These are phyloP conservation scores for Cecidostiba fungosa DNA, from an alignment of 2,888 invertebrate genomes.

Conservation along the genomic window DNA sequence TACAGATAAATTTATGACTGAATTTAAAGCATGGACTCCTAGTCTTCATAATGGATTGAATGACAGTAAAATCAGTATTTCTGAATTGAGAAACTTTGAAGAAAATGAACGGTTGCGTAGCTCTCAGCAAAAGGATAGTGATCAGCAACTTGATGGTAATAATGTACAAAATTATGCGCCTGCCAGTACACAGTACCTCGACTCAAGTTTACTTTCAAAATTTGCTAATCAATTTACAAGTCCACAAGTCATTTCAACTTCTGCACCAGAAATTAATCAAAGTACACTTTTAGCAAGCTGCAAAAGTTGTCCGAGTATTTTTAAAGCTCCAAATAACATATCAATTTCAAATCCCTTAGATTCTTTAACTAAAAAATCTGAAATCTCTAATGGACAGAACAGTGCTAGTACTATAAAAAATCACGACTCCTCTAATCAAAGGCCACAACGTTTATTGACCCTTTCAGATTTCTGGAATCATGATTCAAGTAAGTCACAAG, in stretches of 20 bases:
- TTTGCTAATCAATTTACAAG: slow-evolving; percentile 48
- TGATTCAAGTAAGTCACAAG: slow-evolving; percentile 76
- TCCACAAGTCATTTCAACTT: slow-evolving; percentile 39
- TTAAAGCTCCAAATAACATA: slow-evolving; percentile 47
- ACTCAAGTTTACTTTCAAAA: slow-evolving; percentile 50
- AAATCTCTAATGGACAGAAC: slow-evolving; percentile 34
- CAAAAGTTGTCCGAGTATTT: slow-evolving; percentile 58
- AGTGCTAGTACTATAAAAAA: slow-evolving; percentile 26
- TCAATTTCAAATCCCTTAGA: slow-evolving; percentile 46
- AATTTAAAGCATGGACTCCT: slow-evolving; percentile 72
- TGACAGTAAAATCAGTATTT: slow-evolving; percentile 48
- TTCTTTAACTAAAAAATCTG: slow-evolving; percentile 28
- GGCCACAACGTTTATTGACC: slow-evolving; percentile 79
- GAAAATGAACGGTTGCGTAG: slow-evolving; percentile 36
- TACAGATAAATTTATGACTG: slow-evolving; percentile 70
- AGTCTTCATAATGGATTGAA: slow-evolving; percentile 56
- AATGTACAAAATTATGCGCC: slow-evolving; percentile 42
- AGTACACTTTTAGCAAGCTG: slow-evolving; percentile 25
- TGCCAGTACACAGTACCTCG: slow-evolving; percentile 36
- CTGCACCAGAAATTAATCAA: slow-evolving; percentile 30
- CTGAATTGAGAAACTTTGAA: slow-evolving; percentile 46
- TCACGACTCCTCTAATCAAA: slow-evolving; percentile 28
- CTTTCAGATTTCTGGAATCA: slow-evolving; percentile 86
- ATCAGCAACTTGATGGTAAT: slow-evolving; percentile 18
- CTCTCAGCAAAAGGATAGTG: slow-evolving; percentile 41